Evolutionary conservation across 2,888 invertebrate species (phyloP).

Genomic region (Lasioglossum zephyrum): DNA sequence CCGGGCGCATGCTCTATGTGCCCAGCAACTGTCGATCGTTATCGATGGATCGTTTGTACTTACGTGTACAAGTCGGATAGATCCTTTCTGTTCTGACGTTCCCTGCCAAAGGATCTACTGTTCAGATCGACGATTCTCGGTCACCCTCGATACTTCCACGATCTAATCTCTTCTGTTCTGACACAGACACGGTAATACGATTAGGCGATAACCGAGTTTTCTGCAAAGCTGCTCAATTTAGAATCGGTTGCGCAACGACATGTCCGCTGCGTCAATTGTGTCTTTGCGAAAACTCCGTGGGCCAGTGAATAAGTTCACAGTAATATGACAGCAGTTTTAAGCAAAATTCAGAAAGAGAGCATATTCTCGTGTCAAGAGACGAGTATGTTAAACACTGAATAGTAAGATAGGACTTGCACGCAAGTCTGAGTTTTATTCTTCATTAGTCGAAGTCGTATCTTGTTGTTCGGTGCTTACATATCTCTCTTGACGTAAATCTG

Average conservation of each 20-base stretch:
- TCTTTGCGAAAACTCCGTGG: neutral
- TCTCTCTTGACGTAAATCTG: neutral
- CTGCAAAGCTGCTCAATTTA: neutral
- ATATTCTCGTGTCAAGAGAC: neutral
- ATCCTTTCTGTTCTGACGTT: constrained; percentile 27
- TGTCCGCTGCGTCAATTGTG: neutral
- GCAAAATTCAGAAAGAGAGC: neutral
- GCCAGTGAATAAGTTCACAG: neutral
- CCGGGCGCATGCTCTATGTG: constrained; percentile 50
- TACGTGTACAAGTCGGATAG: constrained; percentile 10
- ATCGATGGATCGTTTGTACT: constrained; percentile 60
- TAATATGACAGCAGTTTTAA: neutral
- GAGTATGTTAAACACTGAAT: neutral
- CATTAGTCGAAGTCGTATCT: neutral
- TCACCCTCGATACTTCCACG: constrained; percentile 28
- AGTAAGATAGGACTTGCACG: neutral
- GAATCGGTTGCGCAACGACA: neutral
- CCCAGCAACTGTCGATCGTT: constrained; percentile 57
- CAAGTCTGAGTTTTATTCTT: neutral
- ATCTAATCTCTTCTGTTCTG: neutral
- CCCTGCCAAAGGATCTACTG: constrained; percentile 3
- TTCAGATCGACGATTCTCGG: neutral
- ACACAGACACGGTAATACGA: constrained; percentile 23
- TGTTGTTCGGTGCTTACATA: neutral
- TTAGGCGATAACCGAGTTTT: constrained; percentile 14